Conservation (phyloP, 2,797 vertebrate genomes). For the Cyclura pinguis region DNA sequence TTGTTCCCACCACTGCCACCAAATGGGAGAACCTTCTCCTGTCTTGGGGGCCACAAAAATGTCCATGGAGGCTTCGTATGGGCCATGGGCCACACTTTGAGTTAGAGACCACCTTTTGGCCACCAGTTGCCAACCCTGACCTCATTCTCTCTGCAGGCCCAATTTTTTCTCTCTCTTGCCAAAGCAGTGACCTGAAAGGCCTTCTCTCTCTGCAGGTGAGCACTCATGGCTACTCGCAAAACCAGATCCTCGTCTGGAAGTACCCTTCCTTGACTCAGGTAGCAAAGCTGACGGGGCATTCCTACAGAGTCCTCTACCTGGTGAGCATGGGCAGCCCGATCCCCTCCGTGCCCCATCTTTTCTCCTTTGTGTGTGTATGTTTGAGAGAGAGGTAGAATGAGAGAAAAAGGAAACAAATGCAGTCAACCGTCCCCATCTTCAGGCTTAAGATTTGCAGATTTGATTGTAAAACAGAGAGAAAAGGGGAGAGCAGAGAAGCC, state of each 20-base stretch:
- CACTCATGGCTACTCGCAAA: constrained; percentile 98
- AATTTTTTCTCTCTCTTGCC: not conserved
- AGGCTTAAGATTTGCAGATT: too few relatives aligned
- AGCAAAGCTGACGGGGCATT: constrained; percentile 97
- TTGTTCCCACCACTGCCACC: too few relatives aligned
- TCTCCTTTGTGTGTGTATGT: too few relatives aligned
- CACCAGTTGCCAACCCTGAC: not conserved
- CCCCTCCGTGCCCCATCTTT: not conserved
- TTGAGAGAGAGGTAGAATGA: too few relatives aligned
- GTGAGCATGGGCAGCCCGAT: constrained; percentile 78
- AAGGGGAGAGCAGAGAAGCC: too few relatives aligned
- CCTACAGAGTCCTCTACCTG: constrained; percentile 96
- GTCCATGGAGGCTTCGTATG: too few relatives aligned
- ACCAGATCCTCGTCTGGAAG: constrained; percentile 99
- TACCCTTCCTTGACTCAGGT: constrained; percentile 98
- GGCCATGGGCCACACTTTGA: not conserved
- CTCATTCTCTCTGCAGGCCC: not conserved
- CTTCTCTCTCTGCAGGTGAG: constrained; percentile 86
- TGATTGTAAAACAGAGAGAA: too few relatives aligned
- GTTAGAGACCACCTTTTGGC: too few relatives aligned
- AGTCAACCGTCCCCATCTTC: too few relatives aligned
- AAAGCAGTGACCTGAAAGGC: not conserved
- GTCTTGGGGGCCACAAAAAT: not conserved
- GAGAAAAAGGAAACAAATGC: too few relatives aligned
- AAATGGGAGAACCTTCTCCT: too few relatives aligned